Evolutionary conservation across 2,888 invertebrate species (phyloP).

Genomic region (Pecten maximus): DNA sequence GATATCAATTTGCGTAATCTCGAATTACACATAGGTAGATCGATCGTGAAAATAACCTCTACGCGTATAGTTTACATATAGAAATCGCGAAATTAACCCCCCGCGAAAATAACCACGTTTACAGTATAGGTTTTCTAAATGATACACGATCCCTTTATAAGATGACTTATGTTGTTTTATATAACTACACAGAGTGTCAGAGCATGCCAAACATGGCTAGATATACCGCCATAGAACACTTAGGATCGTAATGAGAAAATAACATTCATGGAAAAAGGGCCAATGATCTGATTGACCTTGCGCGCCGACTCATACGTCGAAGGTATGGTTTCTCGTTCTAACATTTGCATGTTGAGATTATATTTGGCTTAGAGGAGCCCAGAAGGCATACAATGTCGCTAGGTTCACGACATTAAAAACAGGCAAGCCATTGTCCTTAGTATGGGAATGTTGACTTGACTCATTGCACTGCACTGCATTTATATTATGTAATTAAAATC

Average conservation of each 20-base stretch:
- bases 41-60: too few species aligned
- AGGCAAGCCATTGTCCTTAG: not conserved
- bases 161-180: too few species aligned
- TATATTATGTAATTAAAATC: slow-evolving; percentile 27
- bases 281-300: not conserved
- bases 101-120: too few species aligned
- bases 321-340: not conserved
- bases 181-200: too few species aligned
- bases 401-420: not conserved
- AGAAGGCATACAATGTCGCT: not conserved
- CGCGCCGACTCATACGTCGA: not conserved
- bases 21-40: too few species aligned
- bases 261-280: not conserved
- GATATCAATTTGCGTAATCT: too few species aligned
- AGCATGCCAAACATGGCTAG: too few species aligned
- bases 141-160: too few species aligned
- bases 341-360: not conserved
- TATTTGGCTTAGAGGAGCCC: not conserved
- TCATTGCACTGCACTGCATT: not conserved
- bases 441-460: not conserved
- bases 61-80: too few species aligned
- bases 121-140: too few species aligned
- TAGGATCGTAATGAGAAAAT: not conserved
- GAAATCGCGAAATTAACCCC: too few species aligned
- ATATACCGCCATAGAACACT: too few species aligned